These are phyloP conservation scores for Sepiola atlantica DNA, from an alignment of 2,888 invertebrate species.

Conservation along the genomic window DNA sequence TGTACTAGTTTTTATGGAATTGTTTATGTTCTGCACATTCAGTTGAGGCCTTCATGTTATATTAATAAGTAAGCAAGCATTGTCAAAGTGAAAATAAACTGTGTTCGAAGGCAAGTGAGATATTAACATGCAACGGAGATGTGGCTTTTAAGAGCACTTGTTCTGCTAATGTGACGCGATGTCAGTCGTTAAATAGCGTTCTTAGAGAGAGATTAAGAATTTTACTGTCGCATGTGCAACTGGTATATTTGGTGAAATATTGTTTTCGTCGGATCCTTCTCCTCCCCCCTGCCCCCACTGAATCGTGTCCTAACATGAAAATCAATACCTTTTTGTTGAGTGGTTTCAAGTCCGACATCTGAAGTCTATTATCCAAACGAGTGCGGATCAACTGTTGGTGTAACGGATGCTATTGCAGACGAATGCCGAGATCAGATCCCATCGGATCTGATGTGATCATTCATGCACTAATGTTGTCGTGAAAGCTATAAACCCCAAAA, in stretches of 20 bases:
- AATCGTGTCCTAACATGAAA: neutral
- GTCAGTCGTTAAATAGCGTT: neutral
- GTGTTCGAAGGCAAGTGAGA: neutral
- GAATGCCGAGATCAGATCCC: no score
- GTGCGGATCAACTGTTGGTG: no score
- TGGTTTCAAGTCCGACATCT: neutral
- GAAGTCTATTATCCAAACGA: neutral
- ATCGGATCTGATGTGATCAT: no score
- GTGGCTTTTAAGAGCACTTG: neutral
- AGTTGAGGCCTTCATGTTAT: neutral
- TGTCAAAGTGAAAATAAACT: neutral
- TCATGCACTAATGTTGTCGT: no score
- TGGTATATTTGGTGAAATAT: neutral
- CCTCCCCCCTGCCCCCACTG: neutral
- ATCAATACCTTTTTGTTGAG: neutral
- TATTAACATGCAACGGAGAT: neutral
- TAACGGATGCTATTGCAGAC: no score
- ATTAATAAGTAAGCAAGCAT: neutral
- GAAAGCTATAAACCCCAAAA: no score
- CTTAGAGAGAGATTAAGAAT: neutral
- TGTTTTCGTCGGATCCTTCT: neutral
- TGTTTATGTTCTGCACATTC: neutral
- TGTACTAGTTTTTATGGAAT: neutral
- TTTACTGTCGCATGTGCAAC: neutral
- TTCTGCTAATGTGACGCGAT: neutral